These are phyloP conservation scores for Wiebesia pumilae DNA, from an alignment of 1,140 invertebrate genomes.

Conservation along the genomic window DNA sequence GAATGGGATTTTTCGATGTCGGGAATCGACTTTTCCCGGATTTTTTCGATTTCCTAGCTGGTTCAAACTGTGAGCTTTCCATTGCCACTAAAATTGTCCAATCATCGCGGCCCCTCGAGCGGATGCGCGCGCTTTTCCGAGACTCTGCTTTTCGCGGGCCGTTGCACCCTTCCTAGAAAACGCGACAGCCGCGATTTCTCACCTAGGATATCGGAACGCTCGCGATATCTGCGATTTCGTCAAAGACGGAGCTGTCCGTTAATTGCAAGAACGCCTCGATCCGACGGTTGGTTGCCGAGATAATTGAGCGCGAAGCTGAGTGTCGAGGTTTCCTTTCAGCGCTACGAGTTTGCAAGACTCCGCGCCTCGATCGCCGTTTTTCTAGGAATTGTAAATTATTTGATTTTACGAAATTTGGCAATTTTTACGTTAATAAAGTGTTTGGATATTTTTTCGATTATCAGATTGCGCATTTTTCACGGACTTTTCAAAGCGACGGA, in stretches of 20 bases:
- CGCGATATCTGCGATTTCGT: too few relatives aligned
- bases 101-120: too few relatives aligned
- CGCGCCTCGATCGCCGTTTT: slow-evolving; percentile 25
- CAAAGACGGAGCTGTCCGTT: slow-evolving; percentile 9
- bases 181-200: rapidly evolving
- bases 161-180: slow-evolving; percentile 37
- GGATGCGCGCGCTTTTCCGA: background rate
- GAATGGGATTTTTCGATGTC: background rate
- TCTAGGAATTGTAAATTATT: slow-evolving; percentile 34
- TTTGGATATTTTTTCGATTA: background rate
- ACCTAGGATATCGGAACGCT: background rate
- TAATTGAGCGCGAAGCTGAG: background rate
- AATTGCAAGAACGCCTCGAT: background rate
- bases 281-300: background rate
- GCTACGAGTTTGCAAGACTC: background rate
- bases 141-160: slow-evolving; percentile 37
- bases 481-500: background rate
- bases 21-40: background rate
- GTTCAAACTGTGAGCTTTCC: slow-evolving; percentile 13
- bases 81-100: rapidly evolving
- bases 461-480: background rate
- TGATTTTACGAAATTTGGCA: background rate
- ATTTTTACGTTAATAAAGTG: background rate
- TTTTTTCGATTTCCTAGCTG: background rate
- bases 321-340: background rate